Evolutionary conservation across 2,113 vertebrate species (phyloP), one percentile per base, ranked within the genome.

Genomic region (Sardina pilchardus): DNA sequence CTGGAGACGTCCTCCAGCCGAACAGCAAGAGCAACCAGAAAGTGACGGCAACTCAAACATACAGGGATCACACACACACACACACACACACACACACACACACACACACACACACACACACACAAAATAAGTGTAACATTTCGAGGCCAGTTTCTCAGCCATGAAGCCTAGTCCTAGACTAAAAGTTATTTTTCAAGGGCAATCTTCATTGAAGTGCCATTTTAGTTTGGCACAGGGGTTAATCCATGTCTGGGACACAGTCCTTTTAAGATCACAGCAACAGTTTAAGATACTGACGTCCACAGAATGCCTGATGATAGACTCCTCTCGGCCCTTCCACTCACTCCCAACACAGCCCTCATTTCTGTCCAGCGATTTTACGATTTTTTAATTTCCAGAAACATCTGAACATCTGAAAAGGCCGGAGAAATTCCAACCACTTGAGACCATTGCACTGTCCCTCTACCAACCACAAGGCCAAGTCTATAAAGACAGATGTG

Each of bases 61-160:
- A n/a, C 39, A 42, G 39, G 39, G 1, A 42, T 4, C 39, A 80
- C 43, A 85, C 67, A 85, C 59, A 84, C 63, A 84, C 59, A 84
- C 43, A 84, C 7, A 24, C 14, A 30, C 42, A 10, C 39, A 45
- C 43, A 47, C 24, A 63, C 19, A 30, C 43, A 53, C 10, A 56
- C 82, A 83, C 9, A 56, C 82, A 50, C 82, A 83, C 43, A 83
- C 1, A 48, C 48, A 0, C 19, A 1, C 14, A n/a, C n/a, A n/a
- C n/a, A n/a, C n/a, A n/a, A n/a, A n/a, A n/a, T n/a, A n/a, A n/a
- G n/a, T n/a, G n/a, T n/a, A n/a, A n/a, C n/a, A n/a, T n/a, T n/a
- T n/a, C n/a, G n/a, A n/a, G n/a, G n/a, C 16, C 45, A 47, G 6
- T 6, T 47, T 6, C 45, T 14, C 45, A 47, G 45, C 4, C 45